These are phyloP conservation scores for Poeciliopsis turneri DNA, from an alignment of 2,797 vertebrate species.

Conservation along the genomic window DNA sequence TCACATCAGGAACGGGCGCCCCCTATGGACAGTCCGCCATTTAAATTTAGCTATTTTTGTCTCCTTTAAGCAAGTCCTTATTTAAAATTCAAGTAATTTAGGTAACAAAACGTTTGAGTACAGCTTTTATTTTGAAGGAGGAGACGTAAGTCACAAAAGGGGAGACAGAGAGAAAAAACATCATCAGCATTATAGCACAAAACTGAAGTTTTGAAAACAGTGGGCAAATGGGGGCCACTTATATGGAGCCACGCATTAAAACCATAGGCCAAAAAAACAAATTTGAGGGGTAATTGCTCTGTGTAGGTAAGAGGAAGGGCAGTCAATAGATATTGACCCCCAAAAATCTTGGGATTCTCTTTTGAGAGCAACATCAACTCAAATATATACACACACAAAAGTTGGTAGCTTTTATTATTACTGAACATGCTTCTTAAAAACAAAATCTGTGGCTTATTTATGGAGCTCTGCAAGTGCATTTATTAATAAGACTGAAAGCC, in stretches of 20 bases:
- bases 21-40: not conserved
- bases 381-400: not conserved
- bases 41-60: not conserved
- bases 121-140: conserved; percentile 58
- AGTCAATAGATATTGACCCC: not conserved
- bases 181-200: not conserved
- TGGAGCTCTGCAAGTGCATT: not conserved
- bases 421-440: not conserved
- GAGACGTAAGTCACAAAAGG: not conserved
- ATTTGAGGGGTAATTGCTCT: not conserved
- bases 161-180: not conserved
- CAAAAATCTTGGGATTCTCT: not conserved
- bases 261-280: not conserved
- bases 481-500: conserved; percentile 12
- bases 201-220: not conserved
- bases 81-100: not conserved
- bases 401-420: not conserved
- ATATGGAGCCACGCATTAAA: not conserved
- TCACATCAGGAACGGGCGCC: no score
- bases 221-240: not conserved
- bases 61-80: no score
- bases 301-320: not conserved
- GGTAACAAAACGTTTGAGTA: not conserved
- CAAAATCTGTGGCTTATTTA: not conserved
- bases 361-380: not conserved